A percentile compares a stretch with the other conserved stretches of the same genome.
Conservation (phyloP, 1,140 invertebrate genomes). For the Apis dorsata region DNA sequence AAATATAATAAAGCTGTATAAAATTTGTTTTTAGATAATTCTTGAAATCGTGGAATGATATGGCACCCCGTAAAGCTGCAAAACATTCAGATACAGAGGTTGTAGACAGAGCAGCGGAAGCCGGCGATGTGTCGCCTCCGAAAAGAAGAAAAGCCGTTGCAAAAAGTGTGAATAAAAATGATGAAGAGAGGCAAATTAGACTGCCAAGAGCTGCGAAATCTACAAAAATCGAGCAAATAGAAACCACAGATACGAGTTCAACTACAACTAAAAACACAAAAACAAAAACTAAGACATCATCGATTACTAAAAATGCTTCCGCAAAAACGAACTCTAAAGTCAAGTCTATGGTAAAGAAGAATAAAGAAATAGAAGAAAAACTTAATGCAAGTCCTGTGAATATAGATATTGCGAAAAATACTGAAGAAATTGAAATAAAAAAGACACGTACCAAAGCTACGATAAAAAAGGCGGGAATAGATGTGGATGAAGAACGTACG, state of each 20-base stretch:
- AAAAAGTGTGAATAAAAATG: not conserved
- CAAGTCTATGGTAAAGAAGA: not conserved
- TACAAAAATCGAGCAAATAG: constrained; percentile 5
- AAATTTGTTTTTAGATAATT: not conserved
- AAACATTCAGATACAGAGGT: constrained; percentile 29
- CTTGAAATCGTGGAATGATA: not conserved
- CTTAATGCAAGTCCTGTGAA: not conserved
- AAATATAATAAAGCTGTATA: not conserved
- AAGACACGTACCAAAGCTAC: constrained; percentile 14
- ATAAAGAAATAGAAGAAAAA: constrained; percentile 3
- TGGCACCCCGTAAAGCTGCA: constrained; percentile 46
- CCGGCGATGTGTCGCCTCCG: constrained; percentile 15
- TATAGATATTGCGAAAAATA: not conserved
- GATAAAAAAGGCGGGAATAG: constrained; percentile 38
- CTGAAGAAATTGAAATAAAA: not conserved
- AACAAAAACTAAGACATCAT: not conserved
- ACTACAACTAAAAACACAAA: not conserved
- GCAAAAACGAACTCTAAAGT: not conserved
- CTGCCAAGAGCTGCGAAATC: constrained; percentile 38
- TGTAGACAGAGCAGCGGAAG: constrained; percentile 11
- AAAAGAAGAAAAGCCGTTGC: constrained; percentile 34
- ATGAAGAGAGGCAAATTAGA: constrained; percentile 30
- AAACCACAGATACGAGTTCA: not conserved
- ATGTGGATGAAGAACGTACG: constrained; percentile 29
- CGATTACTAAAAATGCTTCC: constrained; percentile 17